phyloP scores from a whole-genome alignment of 2,888 invertebrate species.

The Tetropium fuscum region DNA sequence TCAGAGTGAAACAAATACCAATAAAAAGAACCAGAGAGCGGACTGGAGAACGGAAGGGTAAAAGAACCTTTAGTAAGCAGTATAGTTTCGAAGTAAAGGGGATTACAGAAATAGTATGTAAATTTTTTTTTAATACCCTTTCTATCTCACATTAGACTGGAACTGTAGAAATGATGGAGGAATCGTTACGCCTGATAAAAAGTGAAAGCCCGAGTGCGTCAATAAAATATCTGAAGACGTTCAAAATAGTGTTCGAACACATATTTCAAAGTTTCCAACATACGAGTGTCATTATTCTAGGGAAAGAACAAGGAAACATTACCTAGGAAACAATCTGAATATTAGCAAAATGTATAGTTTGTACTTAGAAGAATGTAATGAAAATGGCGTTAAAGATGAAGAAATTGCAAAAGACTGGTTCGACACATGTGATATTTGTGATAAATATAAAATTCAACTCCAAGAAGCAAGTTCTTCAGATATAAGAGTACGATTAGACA shows the following conservation, averaged over 20 bases:
- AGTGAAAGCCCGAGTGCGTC: background rate
- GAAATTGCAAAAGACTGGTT: constrained; percentile 22
- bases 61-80: background rate
- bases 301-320: background rate
- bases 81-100: background rate
- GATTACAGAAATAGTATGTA: constrained; percentile 12
- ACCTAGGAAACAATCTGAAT: background rate
- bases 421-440: no score
- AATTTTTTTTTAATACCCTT: constrained; percentile 7
- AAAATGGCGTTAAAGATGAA: constrained; percentile 2
- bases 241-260: no score
- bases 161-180: background rate
- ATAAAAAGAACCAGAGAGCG: constrained; percentile 15
- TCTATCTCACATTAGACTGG: background rate
- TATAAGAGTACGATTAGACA: no score
- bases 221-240: background rate
- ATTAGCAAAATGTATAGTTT: constrained; percentile 22
- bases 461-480: no score
- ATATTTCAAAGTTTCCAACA: no score
- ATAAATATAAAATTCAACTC: no score
- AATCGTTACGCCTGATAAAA: background rate
- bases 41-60: background rate
- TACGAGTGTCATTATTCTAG: no score
- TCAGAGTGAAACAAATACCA: constrained; percentile 19
- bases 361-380: constrained; percentile 21